Evolutionary conservation across 2,113 vertebrate species (phyloP), one percentile per base, ranked within the genome.

Genomic region (Ciconia maguari): DNA sequence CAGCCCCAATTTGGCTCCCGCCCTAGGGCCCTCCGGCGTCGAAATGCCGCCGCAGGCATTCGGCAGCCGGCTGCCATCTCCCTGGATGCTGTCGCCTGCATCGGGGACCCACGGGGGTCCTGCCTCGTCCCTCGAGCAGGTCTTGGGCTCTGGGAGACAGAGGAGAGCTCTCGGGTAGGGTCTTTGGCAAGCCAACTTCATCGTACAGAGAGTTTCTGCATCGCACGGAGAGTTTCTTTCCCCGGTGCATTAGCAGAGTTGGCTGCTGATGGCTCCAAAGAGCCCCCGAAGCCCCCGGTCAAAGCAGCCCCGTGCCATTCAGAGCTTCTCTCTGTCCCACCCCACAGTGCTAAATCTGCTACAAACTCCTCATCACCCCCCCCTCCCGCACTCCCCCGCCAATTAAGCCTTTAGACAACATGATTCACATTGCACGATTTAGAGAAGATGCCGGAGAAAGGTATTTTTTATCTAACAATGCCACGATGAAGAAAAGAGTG

Each of bases 1-100:
- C 90, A 94, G 77, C 91, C 91, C 69, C 60, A 32, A 9, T 95
- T 88, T 88, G 83, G 93, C 89, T 96, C 75, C 90, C 26, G 30
- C 87, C 94, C 88, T 49, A 19, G 41, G 64, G 58, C 71, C 85
- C 88, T 91, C 66, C 2, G 6, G 72, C 94, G 64, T 48, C 17
- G 1, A 72, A 72, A 61, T 9, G 1, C 25, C 4, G 27, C 78
- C 6, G 5, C 17, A 6, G 65, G 58, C 8, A 2, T 6, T 60
- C 3, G 0, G 29, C 34, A 51, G n/a, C 36, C 16, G 19, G 10
- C 29, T 76, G 81, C 62, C 64, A 8, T 0, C 8, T 34, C 65
- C 77, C 19, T 8, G 1, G 51, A 1, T 3, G 9, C 75, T 19
- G 25, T 10, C 10, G 2, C 48, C 41, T 18, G 55, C 13, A 0